Evolutionary conservation across 2,113 vertebrate genomes (phyloP).

Genomic region (Aythya baeri): DNA sequence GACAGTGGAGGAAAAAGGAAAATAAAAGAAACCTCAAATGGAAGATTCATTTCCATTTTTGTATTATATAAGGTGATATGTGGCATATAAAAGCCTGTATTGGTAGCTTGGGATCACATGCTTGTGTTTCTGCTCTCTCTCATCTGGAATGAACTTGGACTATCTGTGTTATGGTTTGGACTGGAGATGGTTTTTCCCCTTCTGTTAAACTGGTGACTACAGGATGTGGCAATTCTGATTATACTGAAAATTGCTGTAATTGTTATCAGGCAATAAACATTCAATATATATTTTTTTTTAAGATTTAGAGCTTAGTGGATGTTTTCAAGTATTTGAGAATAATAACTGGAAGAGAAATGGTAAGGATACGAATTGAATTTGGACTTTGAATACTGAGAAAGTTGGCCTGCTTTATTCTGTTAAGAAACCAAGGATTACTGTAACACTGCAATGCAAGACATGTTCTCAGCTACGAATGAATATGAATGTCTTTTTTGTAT

Average conservation of each 20-base stretch:
- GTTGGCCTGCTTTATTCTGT: constrained; percentile 32
- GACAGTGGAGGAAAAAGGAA: constrained; percentile 1
- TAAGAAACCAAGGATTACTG: constrained; percentile 40
- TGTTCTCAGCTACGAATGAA: constrained; percentile 11
- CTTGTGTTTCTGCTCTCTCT: constrained; percentile 43
- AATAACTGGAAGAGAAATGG: constrained; percentile 46
- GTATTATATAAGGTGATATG: constrained; percentile 59
- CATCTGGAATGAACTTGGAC: constrained; percentile 28
- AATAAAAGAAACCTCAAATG: constrained; percentile 39
- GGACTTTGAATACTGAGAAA: constrained; percentile 14
- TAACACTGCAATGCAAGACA: neutral
- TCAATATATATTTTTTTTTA: constrained; percentile 53
- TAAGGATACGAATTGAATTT: constrained; percentile 51
- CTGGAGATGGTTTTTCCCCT: constrained; percentile 38
- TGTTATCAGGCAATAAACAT: constrained; percentile 67
- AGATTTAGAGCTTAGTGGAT: constrained; percentile 27
- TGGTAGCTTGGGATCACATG: constrained; percentile 36
- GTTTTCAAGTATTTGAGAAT: constrained; percentile 53
- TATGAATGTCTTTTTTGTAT: constrained; percentile 56
- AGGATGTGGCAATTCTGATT: constrained; percentile 63
- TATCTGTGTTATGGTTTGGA: constrained; percentile 57
- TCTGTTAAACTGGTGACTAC: constrained; percentile 59
- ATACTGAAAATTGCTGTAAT: constrained; percentile 57
- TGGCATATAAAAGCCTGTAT: constrained; percentile 32
- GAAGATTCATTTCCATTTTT: constrained; percentile 46